Base-by-base conservation (phyloP, 2,113 vertebrate species). In the Brienomyrus longianalis region DNA sequence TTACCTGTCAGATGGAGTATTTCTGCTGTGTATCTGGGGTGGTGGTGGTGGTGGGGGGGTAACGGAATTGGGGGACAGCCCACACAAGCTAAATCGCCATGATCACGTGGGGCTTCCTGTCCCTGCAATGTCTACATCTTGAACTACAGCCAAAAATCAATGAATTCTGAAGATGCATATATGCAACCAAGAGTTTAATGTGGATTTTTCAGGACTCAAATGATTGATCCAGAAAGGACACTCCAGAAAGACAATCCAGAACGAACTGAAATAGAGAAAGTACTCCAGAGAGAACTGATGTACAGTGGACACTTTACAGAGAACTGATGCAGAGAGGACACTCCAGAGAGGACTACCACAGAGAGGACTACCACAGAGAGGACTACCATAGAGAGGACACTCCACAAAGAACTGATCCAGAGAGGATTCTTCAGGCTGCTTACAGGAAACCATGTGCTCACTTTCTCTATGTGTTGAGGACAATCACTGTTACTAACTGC, bases 1-100 rank as follows among this genome's bases (percentile, higher is more conserved):
- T 83, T 80, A 31, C 88, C 85, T 87, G 85, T 87, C 85, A 54
- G 51, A 19, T 27, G 47, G 59, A 74, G n/a, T 52, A 70, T 31
- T 90, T 51, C 85, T 86, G 56, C 45, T 43, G 48, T 4, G 47
- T 21, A 51, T 83, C 47, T 5, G 8, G 45, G n/a, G 47, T 31
- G 31, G 31, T 31, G 31, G 31, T 31, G 31, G 31, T 31, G 19
- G 21, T 21, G 19, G n/a, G 13, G 2, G 23, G 17, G 43, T 17
- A 0, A 48, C 5, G 47, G 35, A 5, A 8, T 39, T 1, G 39
- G 39, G 39, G 31, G 21, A 45, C 43, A 23, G 3, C 45, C 83
- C 43, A 84, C 21, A 84, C 43, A 84, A 84, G 19, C 35, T 83
- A 43, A 47, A 83, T 45, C 17, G 3, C 43, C 19, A 11, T 39